Evolutionary conservation across 2,888 invertebrate species (phyloP).

Genomic region (Idaea dimidiata): DNA sequence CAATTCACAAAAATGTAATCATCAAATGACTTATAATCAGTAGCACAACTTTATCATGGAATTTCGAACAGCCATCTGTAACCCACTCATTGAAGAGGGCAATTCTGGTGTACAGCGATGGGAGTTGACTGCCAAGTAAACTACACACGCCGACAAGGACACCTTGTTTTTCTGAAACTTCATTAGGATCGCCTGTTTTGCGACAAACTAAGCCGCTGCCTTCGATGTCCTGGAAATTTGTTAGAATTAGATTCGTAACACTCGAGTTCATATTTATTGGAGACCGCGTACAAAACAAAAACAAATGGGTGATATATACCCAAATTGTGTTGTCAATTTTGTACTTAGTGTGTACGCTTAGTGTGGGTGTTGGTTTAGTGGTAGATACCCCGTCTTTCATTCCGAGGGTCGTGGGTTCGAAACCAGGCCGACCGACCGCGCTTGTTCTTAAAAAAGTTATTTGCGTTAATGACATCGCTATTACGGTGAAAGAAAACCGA

Average conservation of each 20-base stretch:
- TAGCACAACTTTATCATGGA: slow-evolving; percentile 15
- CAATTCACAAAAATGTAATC: slow-evolving; percentile 21
- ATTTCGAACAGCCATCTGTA: slow-evolving; percentile 26
- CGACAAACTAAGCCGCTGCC: slow-evolving; percentile 56
- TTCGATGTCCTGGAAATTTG: slow-evolving; percentile 46
- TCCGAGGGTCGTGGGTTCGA: no score
- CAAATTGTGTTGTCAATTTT: no score
- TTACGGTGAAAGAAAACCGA: no score
- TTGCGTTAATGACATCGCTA: no score
- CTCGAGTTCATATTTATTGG: no score
- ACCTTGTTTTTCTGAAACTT: slow-evolving; percentile 39
- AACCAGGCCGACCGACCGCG: no score
- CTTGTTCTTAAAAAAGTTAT: no score
- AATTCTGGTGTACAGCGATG: slow-evolving; percentile 46
- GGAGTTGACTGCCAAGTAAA: slow-evolving; percentile 42
- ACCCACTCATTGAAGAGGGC: slow-evolving; percentile 50
- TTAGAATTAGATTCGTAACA: not conserved
- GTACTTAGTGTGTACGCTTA: no score
- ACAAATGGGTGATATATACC: no score
- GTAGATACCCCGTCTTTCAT: no score
- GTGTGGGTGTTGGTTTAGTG: no score
- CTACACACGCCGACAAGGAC: slow-evolving; percentile 54
- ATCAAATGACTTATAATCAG: slow-evolving; percentile 12
- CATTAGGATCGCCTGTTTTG: slow-evolving; percentile 53
- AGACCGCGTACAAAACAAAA: no score